phyloP scores from a whole-genome alignment of 2,888 invertebrate genomes.

The Drosophila peninsularis region DNA sequence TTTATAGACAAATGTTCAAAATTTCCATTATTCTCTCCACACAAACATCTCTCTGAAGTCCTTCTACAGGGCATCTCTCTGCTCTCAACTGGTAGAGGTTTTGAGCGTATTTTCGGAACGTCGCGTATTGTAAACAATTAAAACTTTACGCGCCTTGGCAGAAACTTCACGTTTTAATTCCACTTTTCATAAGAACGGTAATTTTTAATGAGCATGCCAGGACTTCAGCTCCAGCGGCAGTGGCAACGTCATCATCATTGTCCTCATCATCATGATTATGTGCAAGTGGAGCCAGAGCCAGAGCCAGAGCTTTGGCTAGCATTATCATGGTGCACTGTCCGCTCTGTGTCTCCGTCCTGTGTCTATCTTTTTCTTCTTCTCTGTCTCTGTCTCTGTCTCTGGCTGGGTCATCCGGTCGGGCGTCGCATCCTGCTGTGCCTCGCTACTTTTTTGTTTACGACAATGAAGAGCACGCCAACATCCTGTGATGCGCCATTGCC shows the following conservation, averaged over 20 bases:
- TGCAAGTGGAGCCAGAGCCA: slow-evolving; percentile 30
- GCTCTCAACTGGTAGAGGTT: neutral
- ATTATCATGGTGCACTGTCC: slow-evolving; percentile 36
- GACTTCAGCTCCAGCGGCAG: slow-evolving; percentile 10
- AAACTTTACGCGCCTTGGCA: slow-evolving; percentile 63
- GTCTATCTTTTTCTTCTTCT: slow-evolving; percentile 8
- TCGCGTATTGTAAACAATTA: slow-evolving; percentile 79
- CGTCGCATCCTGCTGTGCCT: slow-evolving; percentile 62
- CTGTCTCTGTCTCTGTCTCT: slow-evolving; percentile 20
- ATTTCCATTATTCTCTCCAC: neutral
- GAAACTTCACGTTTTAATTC: slow-evolving; percentile 76
- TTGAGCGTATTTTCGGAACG: slow-evolving; percentile 52
- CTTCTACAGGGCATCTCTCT: neutral
- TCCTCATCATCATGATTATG: slow-evolving; percentile 15
- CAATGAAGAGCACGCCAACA: slow-evolving; percentile 60
- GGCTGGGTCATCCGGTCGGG: slow-evolving; percentile 42
- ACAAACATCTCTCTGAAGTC: neutral
- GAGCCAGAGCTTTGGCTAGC: slow-evolving; percentile 26
- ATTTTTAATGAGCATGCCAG: slow-evolving; percentile 76
- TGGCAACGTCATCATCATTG: slow-evolving; percentile 10
- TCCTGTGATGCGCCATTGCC: slow-evolving; percentile 41
- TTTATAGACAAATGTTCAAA: neutral
- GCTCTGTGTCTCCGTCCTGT: slow-evolving; percentile 31
- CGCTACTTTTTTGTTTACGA: slow-evolving; percentile 72
- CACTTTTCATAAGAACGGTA: slow-evolving; percentile 78